Evolutionary conservation across 2,797 vertebrate species (phyloP), one percentile per base, ranked within the genome.

Genomic region (Notolepis coatsorum): DNA sequence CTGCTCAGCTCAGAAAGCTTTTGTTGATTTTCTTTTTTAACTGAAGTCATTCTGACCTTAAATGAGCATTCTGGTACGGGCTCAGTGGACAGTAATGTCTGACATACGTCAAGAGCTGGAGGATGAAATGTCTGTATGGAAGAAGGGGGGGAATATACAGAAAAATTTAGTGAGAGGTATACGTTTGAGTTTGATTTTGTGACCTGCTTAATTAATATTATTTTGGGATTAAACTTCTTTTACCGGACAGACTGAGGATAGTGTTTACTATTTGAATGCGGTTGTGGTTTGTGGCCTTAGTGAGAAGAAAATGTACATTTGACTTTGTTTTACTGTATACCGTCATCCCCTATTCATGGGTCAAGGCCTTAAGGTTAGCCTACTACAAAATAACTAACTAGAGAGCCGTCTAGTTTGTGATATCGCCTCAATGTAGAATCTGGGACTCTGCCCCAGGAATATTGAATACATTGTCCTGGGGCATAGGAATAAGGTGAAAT

Each of bases 71-170:
- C 48, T 31, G 70, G 58, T 17, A 48, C 60, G 49, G 65, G 61
- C 15, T 21, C 41, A 31, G 47, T 61, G 58, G 69, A 65, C 1
- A 12, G 21, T 50, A 76, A 66, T 52, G 60, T 70, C 43, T 52
- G 60, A 61, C 61, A 62, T 33, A 24, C 58, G 10, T 17, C 27
- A 17, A 76, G 72, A 76, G 77, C 81, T 75, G 52, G 39, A 75
- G 66, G 50, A 39, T 18, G 31, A 46, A 7, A 35, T 47, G 45
- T 18, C 31, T 53, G 30, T 21, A 17, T 5, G 13, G 21, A 43
- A 52, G 28, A 47, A 27, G 76, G 43, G 31, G 73, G 66, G 73
- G 72, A 61, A 41, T n/a, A 27, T 5, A 1, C 3, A 39, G 7
- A 39, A 6, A 13, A 7, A 35, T 6, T 5, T 17, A 37, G 30